Percentiles rank a stretch among this genome's conserved stretches.
These are phyloP conservation scores for Cryptoprocta ferox DNA, from an alignment of 2,797 vertebrate species.

Conservation along the genomic window DNA sequence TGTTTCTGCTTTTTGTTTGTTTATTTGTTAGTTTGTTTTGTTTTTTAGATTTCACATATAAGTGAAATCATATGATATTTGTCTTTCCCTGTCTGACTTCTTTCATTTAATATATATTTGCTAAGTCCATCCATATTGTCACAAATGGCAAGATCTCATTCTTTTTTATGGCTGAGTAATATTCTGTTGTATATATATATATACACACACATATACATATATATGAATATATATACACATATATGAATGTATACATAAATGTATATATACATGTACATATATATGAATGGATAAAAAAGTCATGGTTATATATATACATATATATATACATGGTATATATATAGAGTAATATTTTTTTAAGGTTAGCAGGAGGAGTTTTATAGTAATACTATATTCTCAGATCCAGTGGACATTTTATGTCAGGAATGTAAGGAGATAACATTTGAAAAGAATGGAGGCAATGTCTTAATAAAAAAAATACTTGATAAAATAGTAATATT, in stretches of 20 bases:
- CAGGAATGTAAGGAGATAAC: not conserved
- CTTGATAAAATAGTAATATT: not conserved
- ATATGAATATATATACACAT: too few relatives aligned
- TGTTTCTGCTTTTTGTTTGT: not conserved
- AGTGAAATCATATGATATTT: not conserved
- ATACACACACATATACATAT: not conserved
- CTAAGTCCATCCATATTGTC: not conserved
- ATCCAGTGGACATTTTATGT: not conserved
- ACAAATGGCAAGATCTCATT: not conserved
- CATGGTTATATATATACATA: too few relatives aligned
- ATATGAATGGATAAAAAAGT: too few relatives aligned
- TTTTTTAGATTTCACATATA: not conserved
- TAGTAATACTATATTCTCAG: not conserved
- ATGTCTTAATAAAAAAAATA: not conserved
- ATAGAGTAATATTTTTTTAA: constrained; percentile 34
- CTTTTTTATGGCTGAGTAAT: not conserved
- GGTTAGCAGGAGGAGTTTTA: not conserved
- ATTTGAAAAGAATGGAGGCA: not conserved
- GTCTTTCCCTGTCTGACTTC: not conserved
- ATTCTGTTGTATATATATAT: not conserved
- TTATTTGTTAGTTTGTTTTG: not conserved
- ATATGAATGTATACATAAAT: too few relatives aligned
- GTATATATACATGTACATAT: too few relatives aligned
- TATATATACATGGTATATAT: too few relatives aligned
- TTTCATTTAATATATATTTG: not conserved